These are phyloP conservation scores for Gnathonemus echidnorhynchus DNA, from an alignment of 2,113 vertebrate species.

Conservation along the genomic window DNA sequence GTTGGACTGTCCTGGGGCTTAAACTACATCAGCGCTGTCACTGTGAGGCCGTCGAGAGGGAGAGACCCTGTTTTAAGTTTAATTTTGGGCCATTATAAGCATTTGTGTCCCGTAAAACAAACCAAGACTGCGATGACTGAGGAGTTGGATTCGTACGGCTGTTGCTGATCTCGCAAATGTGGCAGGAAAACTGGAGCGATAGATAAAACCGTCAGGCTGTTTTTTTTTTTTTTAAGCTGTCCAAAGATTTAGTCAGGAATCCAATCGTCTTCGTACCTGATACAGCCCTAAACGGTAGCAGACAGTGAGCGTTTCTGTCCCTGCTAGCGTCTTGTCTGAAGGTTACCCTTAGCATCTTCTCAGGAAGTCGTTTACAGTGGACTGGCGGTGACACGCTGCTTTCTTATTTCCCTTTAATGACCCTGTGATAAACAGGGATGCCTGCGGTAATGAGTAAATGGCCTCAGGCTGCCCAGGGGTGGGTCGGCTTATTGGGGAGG, in stretches of 20 bases:
- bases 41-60: not conserved
- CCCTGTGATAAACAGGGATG: not conserved
- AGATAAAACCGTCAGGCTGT: not conserved
- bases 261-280: not conserved
- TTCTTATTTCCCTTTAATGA: not conserved
- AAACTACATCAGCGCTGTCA: not conserved
- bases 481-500: conserved; percentile 27
- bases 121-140: not conserved
- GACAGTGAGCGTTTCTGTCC: not conserved
- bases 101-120: not conserved
- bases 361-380: conserved; percentile 8
- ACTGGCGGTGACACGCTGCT: not conserved
- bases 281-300: not conserved
- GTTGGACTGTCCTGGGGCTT: not conserved
- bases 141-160: not conserved
- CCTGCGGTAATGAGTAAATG: not conserved
- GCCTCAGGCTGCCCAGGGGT: not conserved
- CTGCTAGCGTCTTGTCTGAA: not conserved
- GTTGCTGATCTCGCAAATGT: not conserved
- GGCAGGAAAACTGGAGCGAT: not conserved
- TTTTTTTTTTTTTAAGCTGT: not conserved
- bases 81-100: not conserved
- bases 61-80: not conserved
- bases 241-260: not conserved
- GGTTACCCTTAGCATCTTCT: conserved; percentile 29